Evolutionary conservation across 2,113 vertebrate genomes (phyloP), one percentile per base, ranked within the genome.

Genomic region (Apus apus): DNA sequence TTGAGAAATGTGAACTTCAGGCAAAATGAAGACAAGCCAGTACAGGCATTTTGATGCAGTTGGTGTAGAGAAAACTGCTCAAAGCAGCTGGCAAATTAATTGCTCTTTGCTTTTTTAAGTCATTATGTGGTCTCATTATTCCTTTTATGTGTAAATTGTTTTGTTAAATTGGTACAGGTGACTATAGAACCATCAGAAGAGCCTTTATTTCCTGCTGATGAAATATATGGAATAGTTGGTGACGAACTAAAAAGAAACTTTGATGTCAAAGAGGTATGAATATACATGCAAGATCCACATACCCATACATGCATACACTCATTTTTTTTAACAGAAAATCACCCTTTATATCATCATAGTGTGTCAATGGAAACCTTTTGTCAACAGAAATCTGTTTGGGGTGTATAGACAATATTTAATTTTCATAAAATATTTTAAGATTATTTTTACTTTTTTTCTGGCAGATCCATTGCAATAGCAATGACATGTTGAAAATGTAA

Each of bases 161-260:
- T 36, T 86, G 19, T 76, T 90, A 15, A 86, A 75, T 96, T 71
- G 60, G 77, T 93, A 11, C 82, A 99, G 99, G 98, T 99, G 48
- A 98, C 98, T 6, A 64, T 97, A 58, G 99, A 99, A 89, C 97
- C 98, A 4, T 97, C 98, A 19, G 98, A 99, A 96, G 98, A 98
- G 3, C 99, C 99, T 66, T 98, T 99, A 46, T 99, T 98, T 95
- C 98, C 99, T 62, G 97, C 98, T n/a, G 99, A 99, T 96, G 99
- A 99, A 93, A 95, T 99, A 67, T 99, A 99, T 30, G 99, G 99
- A 77, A 99, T 99, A 85, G 99, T 99, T 67, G 99, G 99, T 1
- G 98, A 98, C 8, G 99, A 99, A 90, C 94, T 99, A 25, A 99
- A 99, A 97, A 98, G 99, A 91, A 99, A 97, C 92, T 99, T 99